Evolutionary conservation across 1,140 invertebrate genomes (phyloP).

Genomic region (Platorchestia sp.): DNA sequence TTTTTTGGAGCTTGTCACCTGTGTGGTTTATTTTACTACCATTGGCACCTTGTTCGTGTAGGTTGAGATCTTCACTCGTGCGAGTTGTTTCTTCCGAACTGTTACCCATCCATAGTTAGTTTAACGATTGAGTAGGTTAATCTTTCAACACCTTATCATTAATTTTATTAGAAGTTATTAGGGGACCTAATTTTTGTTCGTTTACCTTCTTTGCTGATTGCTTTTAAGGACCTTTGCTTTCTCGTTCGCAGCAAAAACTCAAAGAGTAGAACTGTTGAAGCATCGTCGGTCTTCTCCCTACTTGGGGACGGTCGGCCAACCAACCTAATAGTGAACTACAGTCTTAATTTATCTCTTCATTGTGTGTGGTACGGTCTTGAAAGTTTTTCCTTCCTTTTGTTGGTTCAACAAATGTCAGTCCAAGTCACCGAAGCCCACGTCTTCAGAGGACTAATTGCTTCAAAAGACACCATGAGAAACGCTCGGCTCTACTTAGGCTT

Average conservation of each 20-base stretch:
- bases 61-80: not conserved
- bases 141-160: not conserved
- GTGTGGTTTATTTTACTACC: not conserved
- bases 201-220: not conserved
- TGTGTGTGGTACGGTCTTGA: conserved; percentile 29
- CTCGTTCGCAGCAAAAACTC: not conserved
- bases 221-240: not conserved
- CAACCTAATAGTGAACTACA: conserved; percentile 38
- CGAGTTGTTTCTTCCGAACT: not conserved
- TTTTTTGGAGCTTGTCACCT: not conserved
- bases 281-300: not conserved
- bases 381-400: conserved; percentile 27
- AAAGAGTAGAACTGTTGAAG: not conserved
- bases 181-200: not conserved
- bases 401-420: conserved; percentile 49
- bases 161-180: not conserved
- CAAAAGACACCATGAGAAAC: conserved; percentile 32
- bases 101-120: not conserved
- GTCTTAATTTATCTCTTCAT: conserved; percentile 52
- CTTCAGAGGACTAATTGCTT: conserved; percentile 40
- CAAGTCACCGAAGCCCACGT: conserved; percentile 38
- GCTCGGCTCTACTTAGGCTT: not conserved
- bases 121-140: not conserved
- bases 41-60: not conserved
- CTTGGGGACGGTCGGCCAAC: conserved; percentile 3